phyloP scores from a whole-genome alignment of 2,797 vertebrate genomes.

The Kryptopterus vitreolus region DNA sequence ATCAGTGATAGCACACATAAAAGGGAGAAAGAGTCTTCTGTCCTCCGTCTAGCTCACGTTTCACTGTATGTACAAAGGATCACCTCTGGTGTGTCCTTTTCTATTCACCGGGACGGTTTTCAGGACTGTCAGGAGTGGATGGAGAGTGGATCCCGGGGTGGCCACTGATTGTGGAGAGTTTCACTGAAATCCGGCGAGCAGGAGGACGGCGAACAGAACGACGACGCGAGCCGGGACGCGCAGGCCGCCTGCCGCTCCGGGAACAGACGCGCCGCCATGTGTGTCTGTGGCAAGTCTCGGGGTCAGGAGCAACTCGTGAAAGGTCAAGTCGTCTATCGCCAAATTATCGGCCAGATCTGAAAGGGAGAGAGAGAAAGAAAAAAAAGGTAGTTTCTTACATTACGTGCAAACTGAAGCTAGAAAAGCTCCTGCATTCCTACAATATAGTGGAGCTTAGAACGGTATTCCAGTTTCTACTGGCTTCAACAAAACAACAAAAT shows the following conservation, averaged over 20 bases:
- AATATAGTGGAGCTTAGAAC: constrained; percentile 6
- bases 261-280: constrained; percentile 61
- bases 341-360: constrained; percentile 77
- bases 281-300: constrained; percentile 68
- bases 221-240: constrained; percentile 45
- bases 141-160: constrained; percentile 13
- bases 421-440: neutral
- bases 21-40: constrained; percentile 40
- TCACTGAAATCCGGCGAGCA: constrained; percentile 68
- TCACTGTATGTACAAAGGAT: constrained; percentile 47
- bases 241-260: constrained; percentile 55
- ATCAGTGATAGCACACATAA: constrained; percentile 30
- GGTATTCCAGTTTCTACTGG: neutral
- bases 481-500: neutral
- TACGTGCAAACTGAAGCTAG: neutral
- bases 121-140: constrained; percentile 21
- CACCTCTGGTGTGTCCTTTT: constrained; percentile 31
- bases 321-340: constrained; percentile 79
- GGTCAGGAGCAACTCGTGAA: constrained; percentile 80
- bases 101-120: constrained; percentile 28
- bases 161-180: constrained; percentile 21
- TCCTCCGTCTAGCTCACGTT: constrained; percentile 43
- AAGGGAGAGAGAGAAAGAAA: constrained; percentile 43
- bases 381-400: neutral
- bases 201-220: constrained; percentile 48